A percentile compares a stretch with the other conserved stretches of the same genome.
phyloP scores from a whole-genome alignment of 2,797 vertebrate genomes.

The Mormyrus proboscirostris region DNA sequence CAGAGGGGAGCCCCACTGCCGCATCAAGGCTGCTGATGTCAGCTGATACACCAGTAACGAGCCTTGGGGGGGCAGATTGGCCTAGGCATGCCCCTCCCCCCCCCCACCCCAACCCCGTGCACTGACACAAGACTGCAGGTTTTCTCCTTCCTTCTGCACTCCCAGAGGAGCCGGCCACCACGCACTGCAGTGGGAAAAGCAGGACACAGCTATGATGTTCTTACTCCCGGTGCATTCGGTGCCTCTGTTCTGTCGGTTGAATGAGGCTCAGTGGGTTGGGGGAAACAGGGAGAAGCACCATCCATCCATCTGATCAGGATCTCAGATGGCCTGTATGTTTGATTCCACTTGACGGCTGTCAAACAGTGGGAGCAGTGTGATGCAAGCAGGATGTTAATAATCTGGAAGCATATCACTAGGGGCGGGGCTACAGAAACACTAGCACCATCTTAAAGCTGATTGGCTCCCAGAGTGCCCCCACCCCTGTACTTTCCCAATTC shows the following conservation, averaged over 20 bases:
- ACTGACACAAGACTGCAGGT: neutral
- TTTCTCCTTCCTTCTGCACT: neutral
- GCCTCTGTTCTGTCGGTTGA: neutral
- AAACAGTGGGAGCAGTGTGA: neutral
- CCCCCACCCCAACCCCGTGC: neutral
- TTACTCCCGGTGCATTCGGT: neutral
- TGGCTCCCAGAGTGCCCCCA: neutral
- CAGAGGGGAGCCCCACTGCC: constrained; percentile 8
- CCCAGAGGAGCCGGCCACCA: neutral
- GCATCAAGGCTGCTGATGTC: constrained; percentile 24
- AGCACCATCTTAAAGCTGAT: neutral
- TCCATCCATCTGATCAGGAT: neutral
- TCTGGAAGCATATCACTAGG: neutral
- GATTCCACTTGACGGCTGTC: neutral
- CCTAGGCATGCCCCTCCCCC: neutral
- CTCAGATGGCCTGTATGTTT: neutral
- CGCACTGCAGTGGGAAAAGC: neutral
- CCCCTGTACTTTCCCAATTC: neutral
- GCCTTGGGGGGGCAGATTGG: neutral
- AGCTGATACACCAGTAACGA: constrained; percentile 18
- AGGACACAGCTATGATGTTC: neutral
- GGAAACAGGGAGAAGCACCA: neutral
- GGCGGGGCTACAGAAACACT: neutral
- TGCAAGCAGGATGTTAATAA: neutral
- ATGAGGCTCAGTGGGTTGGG: neutral